phyloP scores from a whole-genome alignment of 2,113 vertebrate genomes.

The Rhipidura dahli region DNA sequence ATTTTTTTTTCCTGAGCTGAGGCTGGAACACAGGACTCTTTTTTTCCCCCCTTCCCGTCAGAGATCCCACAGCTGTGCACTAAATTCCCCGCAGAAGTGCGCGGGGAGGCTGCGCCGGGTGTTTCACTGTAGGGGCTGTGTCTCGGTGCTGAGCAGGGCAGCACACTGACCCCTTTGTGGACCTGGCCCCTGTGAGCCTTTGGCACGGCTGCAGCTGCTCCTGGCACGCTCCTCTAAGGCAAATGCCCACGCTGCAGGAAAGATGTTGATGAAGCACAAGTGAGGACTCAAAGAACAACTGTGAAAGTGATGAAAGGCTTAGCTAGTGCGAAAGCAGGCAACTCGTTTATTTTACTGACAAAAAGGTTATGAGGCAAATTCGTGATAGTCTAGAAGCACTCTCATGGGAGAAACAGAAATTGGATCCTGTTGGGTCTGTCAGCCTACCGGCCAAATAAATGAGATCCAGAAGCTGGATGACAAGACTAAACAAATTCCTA shows the following conservation, averaged over 20 bases:
- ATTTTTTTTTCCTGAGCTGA: not conserved
- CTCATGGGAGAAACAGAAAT: not conserved
- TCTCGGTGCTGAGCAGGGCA: not conserved
- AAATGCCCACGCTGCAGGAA: not conserved
- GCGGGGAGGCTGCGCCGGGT: not conserved
- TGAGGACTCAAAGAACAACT: not conserved
- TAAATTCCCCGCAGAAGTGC: not conserved
- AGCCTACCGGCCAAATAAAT: not conserved
- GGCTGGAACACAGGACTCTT: not conserved
- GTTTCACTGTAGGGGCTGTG: not conserved
- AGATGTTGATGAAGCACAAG: not conserved
- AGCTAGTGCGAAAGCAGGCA: not conserved
- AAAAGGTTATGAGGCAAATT: slow-evolving; percentile 6
- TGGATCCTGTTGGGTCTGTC: not conserved
- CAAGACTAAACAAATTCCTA: not conserved
- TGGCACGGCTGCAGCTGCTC: not conserved
- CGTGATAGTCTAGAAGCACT: not conserved
- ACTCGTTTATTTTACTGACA: not conserved
- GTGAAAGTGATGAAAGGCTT: not conserved
- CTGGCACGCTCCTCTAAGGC: not conserved
- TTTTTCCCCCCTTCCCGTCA: not conserved
- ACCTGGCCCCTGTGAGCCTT: not conserved
- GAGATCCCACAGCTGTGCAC: not conserved
- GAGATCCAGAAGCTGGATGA: not conserved
- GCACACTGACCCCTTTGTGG: not conserved